Conservation (phyloP, 2,888 invertebrate genomes). For the Griposia aprilina region DNA sequence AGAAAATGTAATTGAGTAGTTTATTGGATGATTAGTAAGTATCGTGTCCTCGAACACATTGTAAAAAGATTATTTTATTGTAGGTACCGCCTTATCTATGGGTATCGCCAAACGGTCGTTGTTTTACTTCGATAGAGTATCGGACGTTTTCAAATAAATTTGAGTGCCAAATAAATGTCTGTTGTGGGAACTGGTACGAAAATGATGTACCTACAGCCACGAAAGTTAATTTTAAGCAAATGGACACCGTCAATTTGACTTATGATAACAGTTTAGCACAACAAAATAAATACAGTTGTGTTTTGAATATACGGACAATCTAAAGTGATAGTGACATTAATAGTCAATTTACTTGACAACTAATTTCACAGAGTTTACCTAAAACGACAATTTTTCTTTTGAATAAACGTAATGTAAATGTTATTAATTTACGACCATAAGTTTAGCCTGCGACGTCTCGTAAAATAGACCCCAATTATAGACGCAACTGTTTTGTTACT, state of each 20-base stretch:
- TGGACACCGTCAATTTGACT: background rate
- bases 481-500: background rate
- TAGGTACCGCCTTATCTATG: too few species aligned
- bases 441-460: background rate
- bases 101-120: background rate
- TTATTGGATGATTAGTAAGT: conserved; percentile 9
- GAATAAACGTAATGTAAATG: background rate
- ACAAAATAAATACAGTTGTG: background rate
- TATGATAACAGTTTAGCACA: background rate
- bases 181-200: background rate
- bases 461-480: background rate
- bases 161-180: background rate
- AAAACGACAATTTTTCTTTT: background rate
- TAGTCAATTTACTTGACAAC: background rate
- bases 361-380: background rate
- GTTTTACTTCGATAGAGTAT: background rate
- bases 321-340: too few species aligned
- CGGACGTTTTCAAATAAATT: background rate
- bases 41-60: background rate
- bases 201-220: background rate
- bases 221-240: background rate
- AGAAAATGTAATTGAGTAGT: conserved; percentile 8
- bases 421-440: background rate
- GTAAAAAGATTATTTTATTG: background rate
- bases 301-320: background rate